phyloP scores from a whole-genome alignment of 2,113 vertebrate genomes.

The Entomyzon cyanotis region DNA sequence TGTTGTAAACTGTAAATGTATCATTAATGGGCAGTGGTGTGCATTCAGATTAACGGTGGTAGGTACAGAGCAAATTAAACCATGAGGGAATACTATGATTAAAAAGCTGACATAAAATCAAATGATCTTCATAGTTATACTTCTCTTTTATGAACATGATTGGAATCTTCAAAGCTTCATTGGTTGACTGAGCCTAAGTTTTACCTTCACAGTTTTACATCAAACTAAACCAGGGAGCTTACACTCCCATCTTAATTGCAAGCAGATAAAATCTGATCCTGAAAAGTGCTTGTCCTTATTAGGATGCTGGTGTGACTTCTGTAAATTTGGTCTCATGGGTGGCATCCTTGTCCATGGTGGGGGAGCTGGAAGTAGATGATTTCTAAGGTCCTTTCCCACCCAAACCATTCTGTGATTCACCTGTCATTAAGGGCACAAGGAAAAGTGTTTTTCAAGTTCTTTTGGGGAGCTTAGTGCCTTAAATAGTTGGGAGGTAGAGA shows the following conservation, averaged over 20 bases:
- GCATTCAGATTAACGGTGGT: background rate
- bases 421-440: background rate
- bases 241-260: background rate
- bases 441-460: background rate
- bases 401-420: background rate
- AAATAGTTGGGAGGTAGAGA: background rate
- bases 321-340: background rate
- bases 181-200: background rate
- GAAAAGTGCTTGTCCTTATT: background rate
- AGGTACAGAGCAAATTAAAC: conserved; percentile 38
- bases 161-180: background rate
- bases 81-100: conserved; percentile 29
- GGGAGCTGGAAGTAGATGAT: background rate
- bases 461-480: background rate
- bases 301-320: background rate
- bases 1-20: background rate
- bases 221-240: background rate
- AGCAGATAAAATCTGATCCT: background rate
- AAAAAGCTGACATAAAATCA: conserved; percentile 45
- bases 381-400: background rate
- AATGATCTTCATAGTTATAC: conserved; percentile 8
- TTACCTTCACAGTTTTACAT: background rate
- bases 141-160: conserved; percentile 18
- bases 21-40: conserved; percentile 14
- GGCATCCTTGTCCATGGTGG: background rate